Evolutionary conservation across 2,797 vertebrate species (phyloP), one percentile per base, ranked within the genome.

Genomic region (Pelodytes ibericus): DNA sequence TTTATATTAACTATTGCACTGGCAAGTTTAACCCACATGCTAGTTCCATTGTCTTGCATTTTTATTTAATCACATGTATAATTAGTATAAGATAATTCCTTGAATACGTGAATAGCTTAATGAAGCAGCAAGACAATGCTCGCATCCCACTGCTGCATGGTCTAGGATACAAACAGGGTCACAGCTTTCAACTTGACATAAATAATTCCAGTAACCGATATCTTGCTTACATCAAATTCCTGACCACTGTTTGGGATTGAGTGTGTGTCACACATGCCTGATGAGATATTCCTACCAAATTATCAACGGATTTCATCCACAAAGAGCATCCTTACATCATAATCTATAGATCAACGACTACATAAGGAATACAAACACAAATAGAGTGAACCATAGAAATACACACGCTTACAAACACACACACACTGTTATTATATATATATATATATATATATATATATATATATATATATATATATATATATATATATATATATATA

Each of bases 401-500:
- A 1, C 2, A 0, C n/a, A 29, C 24, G 39, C 29, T 59, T 44
- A 15, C 29, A 8, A 6, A 20, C 49, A 53, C 13, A 44, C 41
- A 44, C 41, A 36, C 33, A 36, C 33, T 47, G n/a, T 57, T 29
- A 3, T 4, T 44, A 44, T 44, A 26, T 24, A 53, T 27, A 33
- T 44, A 29, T 3, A 59, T 0, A 75, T 0, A 36, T 2, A n/a
- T 26, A 9, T 29, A 59, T 9, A 44, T 59, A 62, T 11, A 24
- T 11, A 24, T 81, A 36, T 18, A 33, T 30, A 53, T 67, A 27
- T 47, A 49, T n/a, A n/a, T n/a, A 29, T 67, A 20, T 47, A 31
- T 82, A 67, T 0, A 80, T 65, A 7, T 62, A 84, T 71, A 74
- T 72, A 81, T 68, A 80, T n/a, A 3, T 31, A 31, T 27, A n/a